Evolutionary conservation across 2,888 invertebrate species (phyloP).

Genomic region (Dicyrtomina minuta): DNA sequence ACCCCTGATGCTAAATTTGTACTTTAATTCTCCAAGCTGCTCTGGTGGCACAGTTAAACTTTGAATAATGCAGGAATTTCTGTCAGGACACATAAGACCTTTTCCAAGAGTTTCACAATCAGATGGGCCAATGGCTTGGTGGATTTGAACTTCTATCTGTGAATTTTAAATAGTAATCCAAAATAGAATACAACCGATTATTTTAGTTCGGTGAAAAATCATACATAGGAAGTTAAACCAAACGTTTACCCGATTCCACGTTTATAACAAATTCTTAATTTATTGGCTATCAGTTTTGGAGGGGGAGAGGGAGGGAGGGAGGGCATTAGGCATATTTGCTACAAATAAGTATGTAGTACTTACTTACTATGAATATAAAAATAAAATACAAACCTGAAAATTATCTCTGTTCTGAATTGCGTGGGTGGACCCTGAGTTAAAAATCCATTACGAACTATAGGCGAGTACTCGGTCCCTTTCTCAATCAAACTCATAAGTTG

Average conservation of each 20-base stretch:
- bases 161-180: slow-evolving; percentile 12
- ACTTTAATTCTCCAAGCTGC: slow-evolving; percentile 27
- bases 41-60: slow-evolving; percentile 3
- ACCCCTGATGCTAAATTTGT: slow-evolving; percentile 20
- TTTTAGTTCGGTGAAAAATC: too few relatives aligned
- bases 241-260: not conserved
- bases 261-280: not conserved
- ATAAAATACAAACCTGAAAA: slow-evolving; percentile 12
- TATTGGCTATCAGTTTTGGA: too few relatives aligned
- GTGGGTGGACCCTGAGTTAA: slow-evolving; percentile 30
- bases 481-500: slow-evolving; percentile 34
- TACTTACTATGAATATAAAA: too few relatives aligned
- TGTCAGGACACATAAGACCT: slow-evolving; percentile 20
- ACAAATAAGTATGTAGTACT: too few relatives aligned
- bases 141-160: slow-evolving; percentile 30
- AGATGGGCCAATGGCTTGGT: slow-evolving; percentile 35
- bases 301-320: too few relatives aligned
- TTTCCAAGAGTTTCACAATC: slow-evolving; percentile 31
- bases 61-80: slow-evolving; percentile 3
- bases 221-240: not conserved
- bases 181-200: too few relatives aligned
- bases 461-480: slow-evolving; percentile 34
- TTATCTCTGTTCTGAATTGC: not conserved
- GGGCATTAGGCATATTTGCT: too few relatives aligned
- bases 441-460: slow-evolving; percentile 34